Base-by-base conservation (phyloP, 2,888 invertebrate species). In the Coenonympha glycerion region DNA sequence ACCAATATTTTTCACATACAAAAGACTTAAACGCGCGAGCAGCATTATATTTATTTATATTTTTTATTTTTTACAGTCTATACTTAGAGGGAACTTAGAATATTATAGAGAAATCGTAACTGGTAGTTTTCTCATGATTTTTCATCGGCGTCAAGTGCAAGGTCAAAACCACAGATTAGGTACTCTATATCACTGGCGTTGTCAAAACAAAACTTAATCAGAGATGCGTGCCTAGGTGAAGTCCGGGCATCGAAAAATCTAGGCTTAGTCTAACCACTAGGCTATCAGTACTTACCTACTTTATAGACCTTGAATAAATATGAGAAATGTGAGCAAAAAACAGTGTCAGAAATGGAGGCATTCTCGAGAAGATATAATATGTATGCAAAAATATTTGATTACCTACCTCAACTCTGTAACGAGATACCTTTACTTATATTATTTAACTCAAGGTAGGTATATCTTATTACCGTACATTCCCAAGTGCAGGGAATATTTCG, bases 401-500 rank as follows among this genome's bases (percentile, higher is more conserved):
- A 34, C 34, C 13, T 18, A 34, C 9, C 3, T 26, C 15, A 39
- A 6, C 39, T 5, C 39, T 9, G 47, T 39, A 22, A 50, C 50
- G 42, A 21, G 28, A 11, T 19, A 39, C 37, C 36, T 36, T 21
- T 16, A 11, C 28, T 28, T 24, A 47, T 33, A 47, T 28, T 50
- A 47, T 42, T 33, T 28, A 37, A 37, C 39, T 13, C 21, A 36
- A 41, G 36, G 28, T 26, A 26, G 39, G 22, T 55, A 49, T 55
- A 53, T 49, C 34, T 26, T 16, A 53, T 55, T 47, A 53, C 52
- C 34, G 9, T 28, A 22, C 24, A 39, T 26, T 28, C 13, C 36
- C 44, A 28, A 41, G 44, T 46, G 13, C 45, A 18, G 40, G 41
- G 44, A 42, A 41, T 44, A 53, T 55, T 55, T 55, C 55, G 26